These are phyloP conservation scores for Xestobium rufovillosum DNA, from an alignment of 2,888 invertebrate species.

Conservation along the genomic window DNA sequence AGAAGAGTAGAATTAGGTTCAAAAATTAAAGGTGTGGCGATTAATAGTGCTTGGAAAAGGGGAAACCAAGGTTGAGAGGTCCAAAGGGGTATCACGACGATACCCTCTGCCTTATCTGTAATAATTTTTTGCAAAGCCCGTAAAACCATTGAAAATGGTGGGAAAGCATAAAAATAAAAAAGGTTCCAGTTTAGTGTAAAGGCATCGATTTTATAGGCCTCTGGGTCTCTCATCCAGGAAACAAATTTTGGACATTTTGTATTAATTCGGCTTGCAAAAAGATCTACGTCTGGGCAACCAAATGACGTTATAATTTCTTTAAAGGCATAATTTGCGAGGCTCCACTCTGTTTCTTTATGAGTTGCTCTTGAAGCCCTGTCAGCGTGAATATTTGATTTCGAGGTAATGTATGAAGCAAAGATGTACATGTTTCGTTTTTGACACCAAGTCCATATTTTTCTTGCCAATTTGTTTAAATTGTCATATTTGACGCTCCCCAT, in stretches of 20 bases:
- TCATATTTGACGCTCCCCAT: conserved; percentile 21
- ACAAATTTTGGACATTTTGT: conserved; percentile 26
- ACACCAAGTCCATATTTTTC: conserved; percentile 23
- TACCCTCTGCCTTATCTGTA: too few relatives aligned
- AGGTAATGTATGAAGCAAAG: conserved; percentile 21
- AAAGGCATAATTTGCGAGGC: conserved; percentile 11
- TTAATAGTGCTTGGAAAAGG: conserved; percentile 16
- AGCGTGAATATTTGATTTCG: conserved; percentile 20
- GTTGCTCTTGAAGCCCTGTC: conserved; percentile 24
- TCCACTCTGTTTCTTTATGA: conserved; percentile 18
- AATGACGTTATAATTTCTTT: conserved; percentile 11
- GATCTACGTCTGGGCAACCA: conserved; percentile 22
- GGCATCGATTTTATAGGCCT: conserved; percentile 23
- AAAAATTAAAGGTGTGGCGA: conserved; percentile 17
- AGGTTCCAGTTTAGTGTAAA: conserved; percentile 24
- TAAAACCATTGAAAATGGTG: too few relatives aligned
- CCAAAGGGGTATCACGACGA: conserved; percentile 29
- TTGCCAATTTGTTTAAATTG: conserved; percentile 14
- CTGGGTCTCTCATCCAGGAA: conserved; percentile 27
- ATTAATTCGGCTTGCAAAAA: conserved; percentile 26
- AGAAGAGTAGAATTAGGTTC: conserved; percentile 18
- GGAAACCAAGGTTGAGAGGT: conserved; percentile 28
- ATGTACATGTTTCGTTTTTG: conserved; percentile 19
- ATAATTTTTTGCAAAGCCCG: conserved; percentile 27
- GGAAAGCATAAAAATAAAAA: conserved; percentile 24